A percentile compares a stretch with the other conserved stretches of the same genome.
Conservation (phyloP, 1,140 invertebrate species). For the Macrobrachium nipponense region DNA sequence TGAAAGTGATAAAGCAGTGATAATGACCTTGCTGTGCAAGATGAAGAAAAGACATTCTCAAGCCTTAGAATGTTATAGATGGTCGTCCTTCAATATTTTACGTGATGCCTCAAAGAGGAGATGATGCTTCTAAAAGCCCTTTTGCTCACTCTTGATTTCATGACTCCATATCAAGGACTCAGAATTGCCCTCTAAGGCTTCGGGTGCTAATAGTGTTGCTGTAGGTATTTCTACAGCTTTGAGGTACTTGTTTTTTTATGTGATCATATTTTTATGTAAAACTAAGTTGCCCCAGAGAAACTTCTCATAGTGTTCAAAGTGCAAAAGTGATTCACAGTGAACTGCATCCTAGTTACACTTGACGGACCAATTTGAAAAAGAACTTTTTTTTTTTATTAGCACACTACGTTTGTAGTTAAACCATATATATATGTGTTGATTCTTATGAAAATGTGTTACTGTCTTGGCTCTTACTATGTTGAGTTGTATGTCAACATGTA, state of each 20-base stretch:
- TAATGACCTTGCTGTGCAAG: constrained; percentile 7
- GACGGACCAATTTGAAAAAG: background rate
- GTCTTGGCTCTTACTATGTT: constrained; percentile 35
- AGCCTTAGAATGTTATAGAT: no score
- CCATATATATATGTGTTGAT: constrained; percentile 33
- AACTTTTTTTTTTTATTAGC: constrained; percentile 6
- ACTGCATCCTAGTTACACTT: background rate
- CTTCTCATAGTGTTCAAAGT: constrained; percentile 19
- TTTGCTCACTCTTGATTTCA: constrained; percentile 20
- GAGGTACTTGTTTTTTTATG: constrained; percentile 28
- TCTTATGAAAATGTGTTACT: constrained; percentile 37
- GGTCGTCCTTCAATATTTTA: no score
- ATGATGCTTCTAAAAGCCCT: background rate
- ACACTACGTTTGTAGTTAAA: constrained; percentile 31
- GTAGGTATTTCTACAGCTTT: constrained; percentile 28
- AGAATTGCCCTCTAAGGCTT: constrained; percentile 38
- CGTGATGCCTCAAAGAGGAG: no score
- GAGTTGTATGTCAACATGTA: constrained; percentile 49
- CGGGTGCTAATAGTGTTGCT: constrained; percentile 39
- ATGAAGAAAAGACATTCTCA: no score
- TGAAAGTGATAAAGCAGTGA: background rate
- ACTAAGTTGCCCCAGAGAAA: constrained; percentile 9
- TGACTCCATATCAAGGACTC: constrained; percentile 39
- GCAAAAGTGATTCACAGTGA: constrained; percentile 8
- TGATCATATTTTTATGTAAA: constrained; percentile 31